A percentile compares a stretch with the other conserved stretches of the same genome.
Evolutionary conservation across 2,797 vertebrate species (phyloP).

Genomic region (Arrhamphus sclerolepis): DNA sequence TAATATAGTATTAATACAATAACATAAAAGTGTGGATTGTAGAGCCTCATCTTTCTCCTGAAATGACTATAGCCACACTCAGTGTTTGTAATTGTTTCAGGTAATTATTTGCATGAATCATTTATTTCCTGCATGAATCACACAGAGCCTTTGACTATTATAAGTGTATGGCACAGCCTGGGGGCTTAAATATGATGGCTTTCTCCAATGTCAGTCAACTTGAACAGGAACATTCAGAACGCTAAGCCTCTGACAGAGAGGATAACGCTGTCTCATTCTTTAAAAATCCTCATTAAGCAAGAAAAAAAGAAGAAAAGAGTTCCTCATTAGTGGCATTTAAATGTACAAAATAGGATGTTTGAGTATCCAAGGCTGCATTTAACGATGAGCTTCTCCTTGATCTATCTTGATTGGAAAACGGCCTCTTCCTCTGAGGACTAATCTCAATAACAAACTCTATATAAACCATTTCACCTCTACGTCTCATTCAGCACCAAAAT

Average conservation of each 20-base stretch:
- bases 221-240: conserved; percentile 37
- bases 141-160: conserved; percentile 40
- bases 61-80: too few relatives aligned
- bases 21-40: too few relatives aligned
- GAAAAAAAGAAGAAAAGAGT: too few relatives aligned
- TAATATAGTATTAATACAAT: too few relatives aligned
- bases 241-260: conserved; percentile 38
- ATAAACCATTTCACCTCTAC: conserved; percentile 43
- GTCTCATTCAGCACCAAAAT: conserved; percentile 41
- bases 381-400: conserved; percentile 53
- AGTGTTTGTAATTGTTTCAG: too few relatives aligned
- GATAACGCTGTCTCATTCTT: conserved; percentile 43
- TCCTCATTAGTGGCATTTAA: conserved; percentile 57
- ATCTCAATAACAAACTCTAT: conserved; percentile 9
- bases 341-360: conserved; percentile 20
- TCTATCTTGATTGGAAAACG: conserved; percentile 28
- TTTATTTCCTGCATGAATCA: conserved; percentile 67
- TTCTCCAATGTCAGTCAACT: too few relatives aligned
- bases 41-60: too few relatives aligned
- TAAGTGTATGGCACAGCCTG: conserved; percentile 48
- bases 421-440: conserved; percentile 38
- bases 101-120: too few relatives aligned
- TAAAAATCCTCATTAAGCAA: conserved; percentile 50
- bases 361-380: too few relatives aligned
- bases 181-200: background rate